Base-by-base conservation (phyloP, 2,113 vertebrate genomes). In the Cyphomyrus plagiostoma region DNA sequence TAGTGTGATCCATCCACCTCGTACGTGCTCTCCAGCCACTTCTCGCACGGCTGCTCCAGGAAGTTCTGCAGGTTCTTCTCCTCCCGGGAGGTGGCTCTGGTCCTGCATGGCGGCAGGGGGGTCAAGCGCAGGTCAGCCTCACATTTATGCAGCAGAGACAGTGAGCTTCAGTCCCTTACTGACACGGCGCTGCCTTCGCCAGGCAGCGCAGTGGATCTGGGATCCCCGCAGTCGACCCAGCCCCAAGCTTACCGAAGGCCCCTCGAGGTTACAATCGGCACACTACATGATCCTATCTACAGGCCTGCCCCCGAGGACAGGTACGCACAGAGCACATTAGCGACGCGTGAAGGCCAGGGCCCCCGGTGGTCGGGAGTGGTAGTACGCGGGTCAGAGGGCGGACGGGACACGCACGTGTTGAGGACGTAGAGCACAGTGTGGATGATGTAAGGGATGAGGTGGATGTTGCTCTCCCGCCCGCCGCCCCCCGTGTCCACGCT, bases 361-460 rank as follows among this genome's bases (percentile, higher is more conserved):
- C 77, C 35, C 77, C 19, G 35, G 77, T 42, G 30, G 19, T 6
- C 77, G 35, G 74, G 2, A 39, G 1, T 0, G 74, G 74, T 13
- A 30, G 26, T 11, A 80, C 11, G 46, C 26, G 53, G 30, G n/a
- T 3, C 1, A 58, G 52, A 30, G 58, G 52, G 88, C 2, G 17
- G 77, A 11, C 0, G 19, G 19, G 11, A 39, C 91, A 95, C 97
- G 89, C 95, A 99, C 98, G 98, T 99, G 96, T 99, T 99, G 92
- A 99, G 97, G 91, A 99, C 98, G 0, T 99, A 99, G 93, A 99
- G 98, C 95, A 99, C 98, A 4, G 98, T 99, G 96, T 99, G 98
- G 92, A 99, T 96, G 93, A 99, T 98, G 96, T 99, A 99, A 0
- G 98, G 98, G 91, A 99, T 98, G 93, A 99, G 98, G 96, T 99